Evolutionary conservation across 2,888 invertebrate genomes (phyloP), one percentile per base, ranked within the genome.

Genomic region (Agapostemon virescens): DNA sequence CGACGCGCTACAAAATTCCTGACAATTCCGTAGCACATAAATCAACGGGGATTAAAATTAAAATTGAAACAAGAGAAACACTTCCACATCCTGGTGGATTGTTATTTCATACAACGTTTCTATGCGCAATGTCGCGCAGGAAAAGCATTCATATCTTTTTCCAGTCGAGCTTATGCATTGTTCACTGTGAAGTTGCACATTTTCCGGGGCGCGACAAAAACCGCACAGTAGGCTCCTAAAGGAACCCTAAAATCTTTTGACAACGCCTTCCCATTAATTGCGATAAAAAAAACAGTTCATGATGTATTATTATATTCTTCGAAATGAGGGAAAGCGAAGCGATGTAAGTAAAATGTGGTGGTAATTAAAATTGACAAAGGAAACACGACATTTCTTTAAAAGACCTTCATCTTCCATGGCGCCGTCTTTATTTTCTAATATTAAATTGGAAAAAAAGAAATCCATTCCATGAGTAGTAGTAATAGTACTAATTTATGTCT

Each of bases 21-120:
- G 70, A 61, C 42, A 61, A 40, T 71, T 45, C 42, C 5, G 17
- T 40, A 23, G 33, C 15, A 17, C 42, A 61, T 71, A 71, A 71
- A 71, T 71, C 70, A 30, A 20, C 58, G 30, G 30, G 70, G 61
- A 71, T 71, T 71, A 71, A 71, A 58, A 58, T 70, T 73, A 38
- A 45, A 69, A 70, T 36, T 23, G 49, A 42, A 69, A 23, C 49
- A 30, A 26, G 67, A 55, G 26, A 33, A 66, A 68, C 20, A 58
- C 42, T 58, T 42, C 36, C 61, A 61, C 26, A 36, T n/a, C 38
- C 68, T 42, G 26, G 20, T 17, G 61, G 40, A 74, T 69, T 42
- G 58, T 69, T 69, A 36, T 36, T 45, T 30, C 26, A 61, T 63
- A 20, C 42, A 3, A 69, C 36, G 61, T 49, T 49, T 42, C 26